These are phyloP conservation scores for Aphelinus atriplicis DNA, from an alignment of 1,140 invertebrate species.

Conservation along the genomic window DNA sequence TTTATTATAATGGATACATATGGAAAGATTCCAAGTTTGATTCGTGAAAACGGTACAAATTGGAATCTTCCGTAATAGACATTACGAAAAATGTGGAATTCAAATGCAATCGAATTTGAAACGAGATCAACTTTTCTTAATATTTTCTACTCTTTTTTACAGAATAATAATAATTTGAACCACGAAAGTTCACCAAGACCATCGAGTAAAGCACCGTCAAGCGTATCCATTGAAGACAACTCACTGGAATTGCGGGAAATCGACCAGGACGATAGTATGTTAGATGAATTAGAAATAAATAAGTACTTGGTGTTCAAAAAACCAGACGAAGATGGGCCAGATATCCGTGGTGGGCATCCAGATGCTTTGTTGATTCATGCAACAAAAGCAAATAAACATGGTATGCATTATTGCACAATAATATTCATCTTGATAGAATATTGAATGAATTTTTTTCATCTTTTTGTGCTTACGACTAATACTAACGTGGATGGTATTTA, in stretches of 20 bases:
- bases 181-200: conserved; percentile 56
- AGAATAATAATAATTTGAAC: conserved; percentile 58
- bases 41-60: no score
- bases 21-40: no score
- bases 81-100: no score
- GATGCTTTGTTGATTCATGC: conserved; percentile 94
- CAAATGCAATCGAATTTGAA: no score
- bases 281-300: conserved; percentile 84
- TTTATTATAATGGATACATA: no score
- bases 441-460: conserved; percentile 30
- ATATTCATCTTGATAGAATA: conserved; percentile 19
- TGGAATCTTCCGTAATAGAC: no score
- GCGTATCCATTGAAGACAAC: conserved; percentile 59
- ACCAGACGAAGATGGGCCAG: conserved; percentile 83
- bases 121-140: not conserved
- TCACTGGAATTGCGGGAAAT: conserved; percentile 60
- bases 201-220: conserved; percentile 58
- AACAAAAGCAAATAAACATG: conserved; percentile 90
- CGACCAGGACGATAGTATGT: conserved; percentile 64
- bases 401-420: conserved; percentile 56
- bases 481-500: no score
- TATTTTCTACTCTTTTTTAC: conserved; percentile 5
- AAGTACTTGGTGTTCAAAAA: conserved; percentile 82
- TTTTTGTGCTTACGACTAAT: no score
- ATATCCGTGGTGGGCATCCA: conserved; percentile 88